Evolutionary conservation across 2,797 vertebrate genomes (phyloP).

Genomic region (Melanitta fusca): DNA sequence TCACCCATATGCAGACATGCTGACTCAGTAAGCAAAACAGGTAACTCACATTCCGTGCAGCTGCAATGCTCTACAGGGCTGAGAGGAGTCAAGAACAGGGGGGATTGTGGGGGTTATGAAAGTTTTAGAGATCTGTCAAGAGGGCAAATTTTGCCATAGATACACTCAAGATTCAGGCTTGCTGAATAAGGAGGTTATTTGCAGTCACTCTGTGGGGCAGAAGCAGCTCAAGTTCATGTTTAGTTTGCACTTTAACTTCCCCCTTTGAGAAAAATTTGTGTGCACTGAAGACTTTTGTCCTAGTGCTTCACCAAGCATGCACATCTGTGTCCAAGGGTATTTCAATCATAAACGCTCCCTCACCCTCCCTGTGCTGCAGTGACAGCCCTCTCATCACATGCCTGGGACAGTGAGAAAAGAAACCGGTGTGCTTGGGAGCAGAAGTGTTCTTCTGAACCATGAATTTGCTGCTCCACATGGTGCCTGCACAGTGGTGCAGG

Average conservation of each 20-base stretch:
- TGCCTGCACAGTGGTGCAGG: background rate
- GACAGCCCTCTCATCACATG: background rate
- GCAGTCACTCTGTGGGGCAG: background rate
- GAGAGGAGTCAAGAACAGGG: background rate
- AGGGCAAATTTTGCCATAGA: background rate
- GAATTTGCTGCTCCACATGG: slow-evolving; percentile 3
- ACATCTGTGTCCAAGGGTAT: background rate
- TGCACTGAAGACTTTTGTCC: slow-evolving; percentile 30
- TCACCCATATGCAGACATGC: background rate
- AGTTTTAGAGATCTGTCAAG: background rate
- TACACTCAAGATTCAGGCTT: background rate
- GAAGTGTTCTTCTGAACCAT: slow-evolving; percentile 4
- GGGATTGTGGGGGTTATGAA: background rate
- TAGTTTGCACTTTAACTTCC: slow-evolving; percentile 26
- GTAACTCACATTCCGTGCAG: background rate
- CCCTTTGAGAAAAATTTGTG: slow-evolving; percentile 30
- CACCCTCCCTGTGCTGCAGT: background rate
- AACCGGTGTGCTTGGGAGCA: background rate
- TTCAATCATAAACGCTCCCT: background rate
- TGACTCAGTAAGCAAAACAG: background rate
- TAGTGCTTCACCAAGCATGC: background rate
- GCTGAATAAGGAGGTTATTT: background rate
- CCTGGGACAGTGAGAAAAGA: background rate
- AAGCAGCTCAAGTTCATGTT: background rate
- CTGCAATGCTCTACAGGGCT: background rate